Conservation (phyloP, 1,140 invertebrate genomes). For the Zaprionus davidi region DNA sequence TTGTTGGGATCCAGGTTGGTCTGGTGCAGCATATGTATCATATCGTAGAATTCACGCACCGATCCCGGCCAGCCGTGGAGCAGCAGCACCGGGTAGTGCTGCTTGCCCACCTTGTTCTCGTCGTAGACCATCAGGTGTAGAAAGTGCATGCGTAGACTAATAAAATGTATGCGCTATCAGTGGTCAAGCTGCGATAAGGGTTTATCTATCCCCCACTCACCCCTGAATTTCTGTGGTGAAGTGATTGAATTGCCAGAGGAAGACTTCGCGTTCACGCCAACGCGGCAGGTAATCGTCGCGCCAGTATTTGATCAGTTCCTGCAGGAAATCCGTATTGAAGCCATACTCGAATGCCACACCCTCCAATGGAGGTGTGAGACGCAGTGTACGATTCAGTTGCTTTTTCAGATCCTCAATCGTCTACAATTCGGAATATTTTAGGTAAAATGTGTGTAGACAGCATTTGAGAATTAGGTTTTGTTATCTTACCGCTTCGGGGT, state of each 20-base stretch:
- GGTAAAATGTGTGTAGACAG: not conserved
- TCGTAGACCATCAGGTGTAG: slow-evolving; percentile 87
- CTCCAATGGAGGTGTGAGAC: slow-evolving; percentile 86
- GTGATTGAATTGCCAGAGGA: slow-evolving; percentile 90
- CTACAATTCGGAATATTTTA: slow-evolving; percentile 31
- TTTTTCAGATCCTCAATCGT: slow-evolving; percentile 62
- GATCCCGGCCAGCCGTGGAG: slow-evolving; percentile 97
- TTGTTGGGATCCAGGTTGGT: slow-evolving; percentile 84
- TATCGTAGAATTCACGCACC: slow-evolving; percentile 92
- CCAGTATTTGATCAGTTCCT: slow-evolving; percentile 89
- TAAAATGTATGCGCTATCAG: slow-evolving; percentile 25
- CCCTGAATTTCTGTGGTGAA: slow-evolving; percentile 90
- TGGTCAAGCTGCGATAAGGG: slow-evolving; percentile 55
- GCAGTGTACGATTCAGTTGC: slow-evolving; percentile 61
- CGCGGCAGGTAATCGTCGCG: slow-evolving; percentile 88
- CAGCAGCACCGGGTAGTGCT: slow-evolving; percentile 88
- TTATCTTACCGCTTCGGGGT: slow-evolving; percentile 59
- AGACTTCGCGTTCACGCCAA: slow-evolving; percentile 89
- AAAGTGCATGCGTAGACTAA: slow-evolving; percentile 90
- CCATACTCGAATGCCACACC: slow-evolving; percentile 89
- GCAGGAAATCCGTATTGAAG: slow-evolving; percentile 89
- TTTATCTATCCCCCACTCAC: slow-evolving; percentile 55
- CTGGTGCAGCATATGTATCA: slow-evolving; percentile 89
- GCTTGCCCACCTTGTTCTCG: slow-evolving; percentile 71
- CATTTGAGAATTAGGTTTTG: not conserved